Base-by-base conservation (phyloP, 1,140 invertebrate species). In the Palaemon carinicauda region DNA sequence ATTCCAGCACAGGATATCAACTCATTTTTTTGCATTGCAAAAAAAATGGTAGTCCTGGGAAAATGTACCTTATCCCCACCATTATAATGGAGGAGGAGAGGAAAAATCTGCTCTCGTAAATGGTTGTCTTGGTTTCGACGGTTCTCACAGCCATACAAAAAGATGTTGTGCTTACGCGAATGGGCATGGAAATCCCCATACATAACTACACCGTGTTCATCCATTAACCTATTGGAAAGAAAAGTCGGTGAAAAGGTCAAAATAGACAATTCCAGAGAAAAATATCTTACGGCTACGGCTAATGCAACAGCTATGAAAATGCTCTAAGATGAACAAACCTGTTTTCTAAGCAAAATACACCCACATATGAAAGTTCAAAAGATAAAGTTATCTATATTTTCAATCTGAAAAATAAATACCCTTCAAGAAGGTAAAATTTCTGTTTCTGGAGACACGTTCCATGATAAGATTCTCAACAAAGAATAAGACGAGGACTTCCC, bases 141-240 rank as follows among this genome's bases (percentile, higher is more conserved):
- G 92, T 95, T 97, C 92, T 98, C 97, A 93, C 97, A 99, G 89
- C 98, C 98, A 91, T 98, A 99, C 89, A 98, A 95, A 91, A 99
- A 99, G 90, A 98, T 95, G 92, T 99, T 99, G 91, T 98, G 96
- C 91, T 96, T 96, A 81, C 97, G 93, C 7, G 97, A 98, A 92
- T 99, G 98, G 0, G 97, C 97, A 92, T 99, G 98, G 89, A 98
- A 94, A 93, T 99, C 98, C 91, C 98, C 97, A 91, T 97, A 98
- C 92, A 98, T 95, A 84, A 96, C 95, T 29, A 98, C 96, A 73
- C 96, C 96, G 91, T 96, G 96, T 92, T 98, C 97, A 91, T 97
- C 96, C 91, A 97, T 94, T 90, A 97, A 92, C 92, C 96, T 95
- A 90, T 69, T 15, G 41, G 24, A 65, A 29, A 27, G 54, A 24